Conservation (phyloP, 2,888 invertebrate genomes). For the Physocephala rufipes region DNA sequence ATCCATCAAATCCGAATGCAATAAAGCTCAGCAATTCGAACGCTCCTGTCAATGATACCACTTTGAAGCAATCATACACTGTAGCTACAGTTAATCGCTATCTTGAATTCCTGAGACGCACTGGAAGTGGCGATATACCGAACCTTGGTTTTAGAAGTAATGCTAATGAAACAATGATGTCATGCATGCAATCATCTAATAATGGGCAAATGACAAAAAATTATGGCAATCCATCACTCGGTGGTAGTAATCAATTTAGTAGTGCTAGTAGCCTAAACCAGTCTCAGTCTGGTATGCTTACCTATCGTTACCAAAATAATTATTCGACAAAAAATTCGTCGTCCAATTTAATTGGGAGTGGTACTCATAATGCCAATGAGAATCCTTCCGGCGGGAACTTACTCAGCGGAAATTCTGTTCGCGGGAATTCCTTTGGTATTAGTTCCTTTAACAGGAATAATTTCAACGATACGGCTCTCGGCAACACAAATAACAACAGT, state of each 20-base stretch:
- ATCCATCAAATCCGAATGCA: constrained; percentile 37
- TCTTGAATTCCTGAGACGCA: constrained; percentile 23
- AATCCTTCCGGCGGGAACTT: too few species aligned
- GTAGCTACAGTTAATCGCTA: constrained; percentile 26
- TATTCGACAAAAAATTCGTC: not conserved
- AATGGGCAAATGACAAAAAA: not conserved
- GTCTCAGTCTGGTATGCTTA: not conserved
- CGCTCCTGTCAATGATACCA: constrained; percentile 32
- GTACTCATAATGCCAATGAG: constrained; percentile 10
- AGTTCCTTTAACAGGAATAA: too few species aligned
- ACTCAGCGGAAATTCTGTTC: too few species aligned
- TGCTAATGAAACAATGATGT: constrained; percentile 16
- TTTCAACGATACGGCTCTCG: too few species aligned
- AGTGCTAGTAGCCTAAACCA: constrained; percentile 14
- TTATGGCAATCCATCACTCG: not conserved
- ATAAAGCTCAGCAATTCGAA: constrained; percentile 5
- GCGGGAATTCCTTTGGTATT: too few species aligned
- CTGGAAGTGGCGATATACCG: constrained; percentile 15
- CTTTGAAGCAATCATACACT: constrained; percentile 36
- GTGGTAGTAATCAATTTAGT: constrained; percentile 1
- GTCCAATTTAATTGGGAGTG: constrained; percentile 9
- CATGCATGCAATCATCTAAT: constrained; percentile 1
- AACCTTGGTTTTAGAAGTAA: constrained; percentile 2
- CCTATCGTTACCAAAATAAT: constrained; percentile 19
- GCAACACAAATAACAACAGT: constrained; percentile 31